Conservation (phyloP, 2,888 invertebrate genomes). For the Corythucha ciliata region DNA sequence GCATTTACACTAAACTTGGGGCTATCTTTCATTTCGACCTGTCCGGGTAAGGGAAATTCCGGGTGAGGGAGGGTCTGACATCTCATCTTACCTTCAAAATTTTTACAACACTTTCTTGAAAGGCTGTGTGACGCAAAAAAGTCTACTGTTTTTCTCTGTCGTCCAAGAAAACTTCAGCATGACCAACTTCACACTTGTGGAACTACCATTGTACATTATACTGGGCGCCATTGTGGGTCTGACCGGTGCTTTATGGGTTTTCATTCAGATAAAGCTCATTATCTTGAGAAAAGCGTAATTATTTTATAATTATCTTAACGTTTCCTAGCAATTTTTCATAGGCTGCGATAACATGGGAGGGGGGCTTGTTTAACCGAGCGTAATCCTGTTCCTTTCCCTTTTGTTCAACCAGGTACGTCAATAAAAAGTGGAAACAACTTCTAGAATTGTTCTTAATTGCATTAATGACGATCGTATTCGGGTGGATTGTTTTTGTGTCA, state of each 20-base stretch:
- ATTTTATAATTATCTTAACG: too few species aligned
- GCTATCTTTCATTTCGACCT: conserved; percentile 47
- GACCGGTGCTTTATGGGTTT: conserved; percentile 9
- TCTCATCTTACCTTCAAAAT: too few species aligned
- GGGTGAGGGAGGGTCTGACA: too few species aligned
- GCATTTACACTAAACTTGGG: conserved; percentile 49
- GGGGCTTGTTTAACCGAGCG: too few species aligned
- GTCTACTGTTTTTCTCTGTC: conserved; percentile 16
- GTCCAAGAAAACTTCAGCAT: conserved; percentile 13
- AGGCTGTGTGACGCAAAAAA: conserved; percentile 11
- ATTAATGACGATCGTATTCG: neutral
- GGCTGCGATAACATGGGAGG: too few species aligned
- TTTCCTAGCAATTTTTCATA: too few species aligned
- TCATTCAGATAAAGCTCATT: conserved; percentile 14
- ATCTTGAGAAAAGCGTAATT: conserved; percentile 15
- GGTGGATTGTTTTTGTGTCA: conserved; percentile 1
- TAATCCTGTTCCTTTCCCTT: too few species aligned
- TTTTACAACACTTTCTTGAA: too few species aligned
- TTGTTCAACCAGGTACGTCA: conserved; percentile 15
- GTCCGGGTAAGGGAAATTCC: conserved; percentile 16
- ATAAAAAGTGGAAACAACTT: conserved; percentile 19
- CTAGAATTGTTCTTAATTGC: conserved; percentile 8
- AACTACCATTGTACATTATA: conserved; percentile 13
- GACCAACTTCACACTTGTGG: neutral
- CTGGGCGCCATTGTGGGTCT: conserved; percentile 15